These are phyloP conservation scores for Gryllus longicercus DNA, from an alignment of 2,888 invertebrate genomes.

Conservation along the genomic window DNA sequence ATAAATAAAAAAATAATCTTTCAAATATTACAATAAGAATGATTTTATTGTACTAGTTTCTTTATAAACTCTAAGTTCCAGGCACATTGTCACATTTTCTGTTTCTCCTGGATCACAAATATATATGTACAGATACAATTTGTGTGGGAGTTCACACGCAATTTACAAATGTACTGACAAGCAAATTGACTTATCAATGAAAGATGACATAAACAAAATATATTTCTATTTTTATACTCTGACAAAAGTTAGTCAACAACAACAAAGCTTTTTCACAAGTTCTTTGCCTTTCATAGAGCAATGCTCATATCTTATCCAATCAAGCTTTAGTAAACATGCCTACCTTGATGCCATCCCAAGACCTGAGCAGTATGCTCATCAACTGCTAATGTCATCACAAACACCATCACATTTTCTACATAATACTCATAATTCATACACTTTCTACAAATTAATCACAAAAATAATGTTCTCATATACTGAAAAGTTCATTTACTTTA, in stretches of 20 bases:
- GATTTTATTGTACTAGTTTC: background rate
- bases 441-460: too few species aligned
- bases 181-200: background rate
- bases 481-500: too few species aligned
- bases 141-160: background rate
- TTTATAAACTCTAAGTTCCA: background rate
- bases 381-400: too few species aligned
- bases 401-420: too few species aligned
- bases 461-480: too few species aligned
- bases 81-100: background rate
- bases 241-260: background rate
- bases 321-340: too few species aligned
- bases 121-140: slow-evolving; percentile 2
- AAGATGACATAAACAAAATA: slow-evolving; percentile 11
- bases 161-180: slow-evolving; percentile 11
- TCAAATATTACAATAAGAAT: background rate
- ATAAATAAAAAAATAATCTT: too few species aligned
- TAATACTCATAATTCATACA: too few species aligned
- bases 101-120: background rate
- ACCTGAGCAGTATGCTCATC: too few species aligned
- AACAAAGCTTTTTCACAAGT: background rate
- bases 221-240: slow-evolving; percentile 11
- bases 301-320: too few species aligned
- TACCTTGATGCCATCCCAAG: too few species aligned
- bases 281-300: too few species aligned